Evolutionary conservation across 2,888 invertebrate species (phyloP), one percentile per base, ranked within the genome.

Genomic region (Chrysolina americana): DNA sequence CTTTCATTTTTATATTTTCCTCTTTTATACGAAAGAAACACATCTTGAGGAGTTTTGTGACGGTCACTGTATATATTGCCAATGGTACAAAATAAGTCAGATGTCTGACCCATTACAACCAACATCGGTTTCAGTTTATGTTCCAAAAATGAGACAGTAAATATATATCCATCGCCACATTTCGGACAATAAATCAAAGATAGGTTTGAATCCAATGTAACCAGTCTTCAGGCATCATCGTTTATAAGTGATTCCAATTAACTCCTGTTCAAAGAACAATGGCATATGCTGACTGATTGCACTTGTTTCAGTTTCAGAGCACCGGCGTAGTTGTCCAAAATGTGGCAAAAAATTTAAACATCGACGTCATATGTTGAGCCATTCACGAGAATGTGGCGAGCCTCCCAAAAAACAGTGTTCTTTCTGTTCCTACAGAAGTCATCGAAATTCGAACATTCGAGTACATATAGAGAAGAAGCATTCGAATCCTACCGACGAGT

Each of bases 341-440:
- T 81, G 81, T 62, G 72, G 73, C 13, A 81, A 76, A 62, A 36
- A 13, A 53, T 79, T 76, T 62, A 79, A 79, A 68, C 89, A 89
- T 75, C 89, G 90, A 10, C 91, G 91, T 79, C 82, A 90, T 76
- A 89, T 89, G 76, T 88, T 90, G 79, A 48, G 68, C 11, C 80
- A 80, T 44, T 47, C 68, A 6, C 75, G 71, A n/a, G 91, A 92
- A 79, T 92, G 92, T 80, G 92, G 92, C 66, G 89, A 90, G 76
- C 88, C 88, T 77, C 91, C 91, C 0, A 89, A 88, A 56, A 89
- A 90, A 77, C 86, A 87, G 71, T 92, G 92, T 77, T 87, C 87
- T 0, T 88, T 89, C 80, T 92, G 92, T 76, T 86, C 70, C 1
- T 76, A 81, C 62, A 79, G 68, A 63, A 82, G 81, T 44, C 82